These are phyloP conservation scores for Ommatoiulus sabulosus DNA, from an alignment of 2,888 invertebrate species.

Conservation along the genomic window DNA sequence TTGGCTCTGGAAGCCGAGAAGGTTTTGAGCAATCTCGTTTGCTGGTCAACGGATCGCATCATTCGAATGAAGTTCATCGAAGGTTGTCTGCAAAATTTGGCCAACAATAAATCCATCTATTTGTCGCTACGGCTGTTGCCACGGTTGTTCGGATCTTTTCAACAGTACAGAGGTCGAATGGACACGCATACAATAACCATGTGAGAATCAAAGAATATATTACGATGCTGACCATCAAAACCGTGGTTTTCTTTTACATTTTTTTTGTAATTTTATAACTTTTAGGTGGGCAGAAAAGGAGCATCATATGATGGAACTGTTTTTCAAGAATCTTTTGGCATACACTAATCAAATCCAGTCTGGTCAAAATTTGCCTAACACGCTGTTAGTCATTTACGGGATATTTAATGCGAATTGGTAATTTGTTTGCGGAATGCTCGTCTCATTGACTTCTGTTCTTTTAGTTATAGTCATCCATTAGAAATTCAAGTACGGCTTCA, in stretches of 20 bases:
- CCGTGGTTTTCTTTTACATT: background rate
- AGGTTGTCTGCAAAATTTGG: constrained; percentile 90
- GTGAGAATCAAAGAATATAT: constrained; percentile 62
- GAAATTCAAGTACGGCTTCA: constrained; percentile 92
- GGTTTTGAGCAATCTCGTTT: constrained; percentile 86
- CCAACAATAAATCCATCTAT: constrained; percentile 89
- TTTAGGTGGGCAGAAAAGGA: constrained; percentile 87
- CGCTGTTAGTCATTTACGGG: constrained; percentile 57
- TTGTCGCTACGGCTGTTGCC: constrained; percentile 89
- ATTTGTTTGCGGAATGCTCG: constrained; percentile 7
- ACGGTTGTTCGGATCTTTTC: constrained; percentile 90
- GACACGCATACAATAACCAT: constrained; percentile 89
- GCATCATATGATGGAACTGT: constrained; percentile 92
- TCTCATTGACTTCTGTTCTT: constrained; percentile 32
- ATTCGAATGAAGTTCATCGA: constrained; percentile 95
- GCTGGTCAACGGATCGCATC: constrained; percentile 89
- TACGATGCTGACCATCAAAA: background rate
- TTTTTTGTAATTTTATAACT: too few species aligned
- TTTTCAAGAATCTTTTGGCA: constrained; percentile 86
- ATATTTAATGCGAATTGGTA: background rate
- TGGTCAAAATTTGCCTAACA: constrained; percentile 53
- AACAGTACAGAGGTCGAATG: constrained; percentile 83
- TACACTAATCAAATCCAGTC: constrained; percentile 70
- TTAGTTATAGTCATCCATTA: constrained; percentile 79
- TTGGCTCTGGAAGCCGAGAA: constrained; percentile 94